A percentile compares a stretch with the other conserved stretches of the same genome.
Evolutionary conservation across 2,888 invertebrate genomes (phyloP).

Genomic region (Ptychoptera contaminata): DNA sequence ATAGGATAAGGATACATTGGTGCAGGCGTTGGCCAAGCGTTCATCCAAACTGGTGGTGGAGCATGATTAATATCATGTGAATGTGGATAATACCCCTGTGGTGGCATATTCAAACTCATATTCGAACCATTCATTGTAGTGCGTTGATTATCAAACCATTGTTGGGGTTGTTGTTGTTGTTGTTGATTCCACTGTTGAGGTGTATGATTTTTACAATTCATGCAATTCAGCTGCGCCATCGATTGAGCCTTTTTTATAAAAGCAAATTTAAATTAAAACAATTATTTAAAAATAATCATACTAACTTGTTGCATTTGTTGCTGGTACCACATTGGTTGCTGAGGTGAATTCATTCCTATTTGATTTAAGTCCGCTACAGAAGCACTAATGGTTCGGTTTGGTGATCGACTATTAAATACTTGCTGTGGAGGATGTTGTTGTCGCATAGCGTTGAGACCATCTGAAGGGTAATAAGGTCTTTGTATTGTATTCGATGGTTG

Average conservation of each 20-base stretch:
- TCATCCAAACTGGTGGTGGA: conserved; percentile 19
- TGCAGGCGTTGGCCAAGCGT: conserved; percentile 14
- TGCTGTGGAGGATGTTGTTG: conserved; percentile 8
- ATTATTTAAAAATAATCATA: background rate
- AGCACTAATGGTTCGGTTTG: conserved; percentile 27
- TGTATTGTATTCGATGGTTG: too few relatives aligned
- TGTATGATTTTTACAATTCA: conserved; percentile 33
- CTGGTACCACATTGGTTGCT: conserved; percentile 18
- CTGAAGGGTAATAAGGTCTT: conserved; percentile 9
- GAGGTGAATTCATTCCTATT: conserved; percentile 20
- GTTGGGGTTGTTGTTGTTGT: conserved; percentile 8
- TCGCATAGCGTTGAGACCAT: conserved; percentile 6
- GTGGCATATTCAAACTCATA: conserved; percentile 36
- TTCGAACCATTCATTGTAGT: conserved; percentile 34
- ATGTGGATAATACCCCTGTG: conserved; percentile 26
- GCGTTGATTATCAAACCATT: conserved; percentile 18
- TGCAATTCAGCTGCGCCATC: conserved; percentile 49
- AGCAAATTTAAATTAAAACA: background rate
- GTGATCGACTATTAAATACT: conserved; percentile 3
- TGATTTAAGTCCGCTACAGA: conserved; percentile 40
- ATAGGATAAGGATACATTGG: conserved; percentile 25
- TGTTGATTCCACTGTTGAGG: conserved; percentile 20
- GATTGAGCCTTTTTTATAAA: conserved; percentile 42
- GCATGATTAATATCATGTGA: conserved; percentile 27
- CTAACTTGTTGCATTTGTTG: conserved; percentile 42